Percentiles rank a stretch among this genome's conserved stretches.
These are phyloP conservation scores for Planiliza haematocheilus DNA, from an alignment of 2,113 vertebrate genomes.

Conservation along the genomic window DNA sequence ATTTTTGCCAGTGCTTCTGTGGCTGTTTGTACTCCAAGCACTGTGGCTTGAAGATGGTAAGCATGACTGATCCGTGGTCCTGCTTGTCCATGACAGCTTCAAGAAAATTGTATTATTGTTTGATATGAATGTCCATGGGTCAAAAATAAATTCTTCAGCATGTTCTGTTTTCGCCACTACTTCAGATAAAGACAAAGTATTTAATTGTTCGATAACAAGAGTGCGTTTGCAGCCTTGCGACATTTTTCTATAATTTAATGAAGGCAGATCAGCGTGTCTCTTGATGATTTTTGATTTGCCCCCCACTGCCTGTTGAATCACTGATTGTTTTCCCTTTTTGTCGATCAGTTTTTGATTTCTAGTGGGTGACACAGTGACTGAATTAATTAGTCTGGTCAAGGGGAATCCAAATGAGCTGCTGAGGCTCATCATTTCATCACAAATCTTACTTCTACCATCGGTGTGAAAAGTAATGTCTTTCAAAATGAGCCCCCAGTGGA, in stretches of 20 bases:
- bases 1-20: constrained; percentile 32
- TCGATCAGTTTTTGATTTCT: background rate
- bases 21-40: constrained; percentile 31
- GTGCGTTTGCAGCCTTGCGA: background rate
- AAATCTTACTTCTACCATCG: background rate
- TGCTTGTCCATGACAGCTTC: constrained; percentile 29
- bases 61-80: constrained; percentile 18
- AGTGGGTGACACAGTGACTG: background rate
- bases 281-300: background rate
- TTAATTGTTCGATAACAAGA: background rate
- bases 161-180: background rate
- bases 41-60: constrained; percentile 33
- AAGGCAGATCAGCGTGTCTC: background rate
- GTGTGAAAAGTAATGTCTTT: constrained; percentile 10
- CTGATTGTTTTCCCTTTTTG: background rate
- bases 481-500: constrained; percentile 9
- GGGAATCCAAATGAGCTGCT: constrained; percentile 12
- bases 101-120: constrained; percentile 44
- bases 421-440: background rate
- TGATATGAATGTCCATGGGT: constrained; percentile 39
- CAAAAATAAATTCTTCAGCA: constrained; percentile 30
- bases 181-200: constrained; percentile 5
- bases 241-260: background rate
- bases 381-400: constrained; percentile 12
- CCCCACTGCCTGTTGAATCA: background rate